phyloP scores from a whole-genome alignment of 2,113 vertebrate species.

The Aviceda subcristata region DNA sequence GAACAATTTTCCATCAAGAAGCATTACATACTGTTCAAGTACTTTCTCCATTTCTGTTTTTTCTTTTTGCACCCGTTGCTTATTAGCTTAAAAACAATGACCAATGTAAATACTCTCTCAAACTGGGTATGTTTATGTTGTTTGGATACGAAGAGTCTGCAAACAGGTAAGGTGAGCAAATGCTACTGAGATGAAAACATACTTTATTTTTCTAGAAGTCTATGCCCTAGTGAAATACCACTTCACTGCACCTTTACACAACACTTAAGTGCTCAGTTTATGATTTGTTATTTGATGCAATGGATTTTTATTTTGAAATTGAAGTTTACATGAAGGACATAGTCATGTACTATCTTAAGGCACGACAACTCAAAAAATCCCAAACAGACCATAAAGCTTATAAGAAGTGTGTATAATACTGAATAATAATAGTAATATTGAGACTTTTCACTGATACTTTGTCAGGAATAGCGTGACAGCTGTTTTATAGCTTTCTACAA shows the following conservation, averaged over 20 bases:
- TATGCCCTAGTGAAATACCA: neutral
- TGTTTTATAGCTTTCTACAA: neutral
- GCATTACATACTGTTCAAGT: neutral
- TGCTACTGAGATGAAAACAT: neutral
- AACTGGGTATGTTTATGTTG: neutral
- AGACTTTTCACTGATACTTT: neutral
- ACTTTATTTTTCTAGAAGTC: neutral
- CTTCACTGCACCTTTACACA: neutral
- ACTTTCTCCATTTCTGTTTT: neutral
- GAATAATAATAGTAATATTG: neutral
- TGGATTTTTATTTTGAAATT: neutral
- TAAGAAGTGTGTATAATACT: neutral
- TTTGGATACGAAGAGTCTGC: neutral
- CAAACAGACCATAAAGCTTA: neutral
- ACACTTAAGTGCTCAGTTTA: neutral
- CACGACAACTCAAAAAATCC: neutral
- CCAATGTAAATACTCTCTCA: neutral
- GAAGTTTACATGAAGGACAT: neutral
- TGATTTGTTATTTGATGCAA: neutral
- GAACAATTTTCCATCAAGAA: neutral
- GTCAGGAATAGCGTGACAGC: neutral
- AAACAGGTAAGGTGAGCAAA: neutral
- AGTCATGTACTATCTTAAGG: neutral
- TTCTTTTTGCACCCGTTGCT: neutral
- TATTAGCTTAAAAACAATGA: neutral